Base-by-base conservation (phyloP, 2,888 invertebrate species). In the Drosophila antonietae region DNA sequence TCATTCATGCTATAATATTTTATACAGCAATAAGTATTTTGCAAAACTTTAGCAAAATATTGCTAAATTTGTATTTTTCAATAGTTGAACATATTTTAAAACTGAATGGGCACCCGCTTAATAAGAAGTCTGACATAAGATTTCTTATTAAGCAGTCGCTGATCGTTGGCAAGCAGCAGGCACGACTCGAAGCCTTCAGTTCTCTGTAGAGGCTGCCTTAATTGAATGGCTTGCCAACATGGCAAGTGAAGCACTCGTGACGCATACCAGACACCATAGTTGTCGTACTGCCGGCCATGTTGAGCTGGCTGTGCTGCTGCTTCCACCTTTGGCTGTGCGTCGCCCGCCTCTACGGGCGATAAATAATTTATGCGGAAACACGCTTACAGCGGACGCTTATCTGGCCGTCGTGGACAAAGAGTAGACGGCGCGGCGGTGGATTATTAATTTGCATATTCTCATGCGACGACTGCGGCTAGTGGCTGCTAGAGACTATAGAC, bases 361-460 rank as follows among this genome's bases (percentile, higher is more conserved):
- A 56, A 71, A 76, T 80, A 81, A 81, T 83, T 84, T 84, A 91
- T 91, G 91, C 83, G 67, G 78, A 81, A 89, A 90, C 90, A 90
- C 90, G 91, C 90, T 90, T 82, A 66, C 63, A 68, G 78, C 76
- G 71, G 67, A 47, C 72, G 74, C 73, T 80, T 88, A 73, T 83
- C 81, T 80, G 80, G 41, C 57, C 51, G 77, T 31, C 39, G 58
- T 47, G 64, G 63, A 43, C 63, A 76, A 55, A 56, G 55, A 73
- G 74, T 28, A 62, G 14, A 55, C n/a, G 47, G 60, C 51, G 39
- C 46, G 47, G 39, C 51, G 52, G 53, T 41, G 44, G 70, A 59
- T 46, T 72, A 68, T 80, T 78, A 68, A 78, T 78, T 80, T 80
- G 55, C 81, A 78, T 78, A 78, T 77, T 68, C 68, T 31, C 49